Percentiles rank a stretch among this genome's conserved stretches.
Conservation (phyloP, 2,113 vertebrate species). For the Crypturellus undulatus region DNA sequence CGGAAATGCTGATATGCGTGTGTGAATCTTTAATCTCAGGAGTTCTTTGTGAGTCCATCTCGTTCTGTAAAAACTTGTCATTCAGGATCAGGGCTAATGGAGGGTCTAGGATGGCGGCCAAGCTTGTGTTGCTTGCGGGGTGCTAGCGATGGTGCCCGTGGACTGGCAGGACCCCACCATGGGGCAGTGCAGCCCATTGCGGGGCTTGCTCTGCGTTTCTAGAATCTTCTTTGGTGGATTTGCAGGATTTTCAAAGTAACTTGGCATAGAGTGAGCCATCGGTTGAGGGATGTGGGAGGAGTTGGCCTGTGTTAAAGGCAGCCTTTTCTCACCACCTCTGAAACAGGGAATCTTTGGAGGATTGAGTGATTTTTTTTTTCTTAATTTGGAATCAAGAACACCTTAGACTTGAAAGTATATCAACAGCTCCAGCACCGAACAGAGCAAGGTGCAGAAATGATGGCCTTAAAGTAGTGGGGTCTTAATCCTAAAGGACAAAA, state of each 20-base stretch:
- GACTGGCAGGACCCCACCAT: neutral
- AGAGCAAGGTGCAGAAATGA: neutral
- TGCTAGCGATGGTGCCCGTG: rapidly evolving
- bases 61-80: neutral
- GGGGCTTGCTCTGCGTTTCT: neutral
- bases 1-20: neutral
- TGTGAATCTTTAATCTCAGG: neutral
- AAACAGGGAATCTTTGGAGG: neutral
- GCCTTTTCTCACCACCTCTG: slow-evolving; percentile 46
- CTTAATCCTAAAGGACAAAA: slow-evolving; percentile 30
- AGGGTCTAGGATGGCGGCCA: neutral
- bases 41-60: neutral
- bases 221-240: slow-evolving; percentile 22
- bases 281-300: slow-evolving; percentile 54
- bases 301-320: slow-evolving; percentile 52
- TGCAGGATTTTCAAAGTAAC: slow-evolving; percentile 28
- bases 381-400: slow-evolving; percentile 49
- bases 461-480: neutral
- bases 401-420: slow-evolving; percentile 45
- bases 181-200: neutral
- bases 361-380: slow-evolving; percentile 2
- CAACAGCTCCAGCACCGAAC: neutral
- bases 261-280: slow-evolving; percentile 57
- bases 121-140: neutral
- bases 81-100: neutral